Evolutionary conservation across 2,888 invertebrate genomes (phyloP).

Genomic region (Eupithecia inturbata): DNA sequence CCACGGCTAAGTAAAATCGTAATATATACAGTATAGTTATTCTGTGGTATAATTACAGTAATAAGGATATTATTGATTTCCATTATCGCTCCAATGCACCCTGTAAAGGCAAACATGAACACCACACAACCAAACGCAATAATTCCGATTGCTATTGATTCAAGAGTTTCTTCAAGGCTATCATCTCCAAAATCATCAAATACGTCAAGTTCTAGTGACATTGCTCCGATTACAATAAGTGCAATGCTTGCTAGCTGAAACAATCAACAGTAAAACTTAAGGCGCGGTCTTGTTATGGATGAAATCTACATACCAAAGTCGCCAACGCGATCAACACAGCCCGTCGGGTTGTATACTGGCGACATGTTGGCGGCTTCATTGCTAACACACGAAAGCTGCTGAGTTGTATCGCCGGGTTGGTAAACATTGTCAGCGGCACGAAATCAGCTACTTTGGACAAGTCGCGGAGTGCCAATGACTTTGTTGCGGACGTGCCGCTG

Average conservation of each 20-base stretch:
- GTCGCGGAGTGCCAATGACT: too few relatives aligned
- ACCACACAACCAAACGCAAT: not conserved
- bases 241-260: constrained; percentile 6
- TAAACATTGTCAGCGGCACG: too few relatives aligned
- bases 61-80: constrained; percentile 7
- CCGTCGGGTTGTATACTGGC: too few relatives aligned
- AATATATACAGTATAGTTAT: too few relatives aligned
- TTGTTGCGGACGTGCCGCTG: too few relatives aligned
- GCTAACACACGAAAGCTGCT: too few relatives aligned
- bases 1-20: not conserved
- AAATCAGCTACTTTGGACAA: too few relatives aligned
- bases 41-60: not conserved
- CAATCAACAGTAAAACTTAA: not conserved
- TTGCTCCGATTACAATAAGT: not conserved
- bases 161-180: not conserved
- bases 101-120: not conserved
- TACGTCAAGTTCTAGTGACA: not conserved
- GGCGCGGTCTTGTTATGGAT: not conserved
- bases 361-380: too few relatives aligned
- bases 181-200: not conserved
- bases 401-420: too few relatives aligned
- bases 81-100: not conserved
- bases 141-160: not conserved
- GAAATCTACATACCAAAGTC: too few relatives aligned
- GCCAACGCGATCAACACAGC: too few relatives aligned